Conservation (phyloP, 2,797 vertebrate species). For the Loriculus beryllinus region DNA sequence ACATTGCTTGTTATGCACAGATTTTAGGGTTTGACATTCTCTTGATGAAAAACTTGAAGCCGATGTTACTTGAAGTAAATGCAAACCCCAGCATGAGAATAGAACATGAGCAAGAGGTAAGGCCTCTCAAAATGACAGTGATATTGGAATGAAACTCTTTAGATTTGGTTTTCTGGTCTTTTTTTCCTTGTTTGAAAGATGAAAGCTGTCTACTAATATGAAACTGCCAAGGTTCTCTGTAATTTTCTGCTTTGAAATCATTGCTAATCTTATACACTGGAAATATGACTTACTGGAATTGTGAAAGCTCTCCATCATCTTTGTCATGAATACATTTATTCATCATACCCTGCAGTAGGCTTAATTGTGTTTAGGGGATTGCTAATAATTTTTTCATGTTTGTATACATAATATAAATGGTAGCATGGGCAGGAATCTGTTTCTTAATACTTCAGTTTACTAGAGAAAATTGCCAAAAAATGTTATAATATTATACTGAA, state of each 20-base stretch:
- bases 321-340: slow-evolving; percentile 70
- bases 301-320: slow-evolving; percentile 69
- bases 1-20: slow-evolving; percentile 72
- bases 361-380: slow-evolving; percentile 68
- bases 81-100: slow-evolving; percentile 99
- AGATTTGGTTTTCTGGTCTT: not conserved
- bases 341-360: slow-evolving; percentile 57
- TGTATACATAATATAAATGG: slow-evolving; percentile 47
- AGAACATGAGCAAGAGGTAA: slow-evolving; percentile 93
- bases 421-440: not conserved
- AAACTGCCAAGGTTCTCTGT: slow-evolving; percentile 49
- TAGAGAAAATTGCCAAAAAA: not conserved
- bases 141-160: slow-evolving; percentile 1
- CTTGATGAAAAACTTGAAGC: slow-evolving; percentile 95
- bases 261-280: slow-evolving; percentile 60
- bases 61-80: slow-evolving; percentile 94
- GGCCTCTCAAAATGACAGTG: not conserved
- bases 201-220: slow-evolving; percentile 56
- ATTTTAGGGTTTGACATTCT: slow-evolving; percentile 98
- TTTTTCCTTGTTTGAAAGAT: slow-evolving; percentile 37
- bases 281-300: slow-evolving; percentile 58
- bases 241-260: slow-evolving; percentile 65
- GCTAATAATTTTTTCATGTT: slow-evolving; percentile 55
- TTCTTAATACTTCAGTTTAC: not conserved
- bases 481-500: not conserved